phyloP scores from a whole-genome alignment of 2,113 vertebrate species.

The Dolichotis patagonum region DNA sequence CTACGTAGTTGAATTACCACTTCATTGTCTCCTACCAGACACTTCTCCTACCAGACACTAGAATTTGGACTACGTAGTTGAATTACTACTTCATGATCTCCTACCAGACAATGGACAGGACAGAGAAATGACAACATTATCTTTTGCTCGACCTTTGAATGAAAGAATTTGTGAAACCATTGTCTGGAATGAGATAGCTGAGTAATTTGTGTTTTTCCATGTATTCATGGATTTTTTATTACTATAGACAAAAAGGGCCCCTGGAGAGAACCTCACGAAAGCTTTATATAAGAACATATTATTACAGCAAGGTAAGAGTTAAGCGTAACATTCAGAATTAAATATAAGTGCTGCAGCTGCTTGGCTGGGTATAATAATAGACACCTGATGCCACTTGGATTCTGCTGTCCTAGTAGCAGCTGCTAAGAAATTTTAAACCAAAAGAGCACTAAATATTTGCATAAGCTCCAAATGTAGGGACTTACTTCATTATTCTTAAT shows the following conservation, averaged over 20 bases:
- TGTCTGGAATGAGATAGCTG: constrained; percentile 27
- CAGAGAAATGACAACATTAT: neutral
- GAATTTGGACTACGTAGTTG: neutral
- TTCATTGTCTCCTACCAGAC: too few species aligned
- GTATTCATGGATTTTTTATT: neutral
- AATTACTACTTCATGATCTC: neutral
- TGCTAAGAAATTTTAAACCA: constrained; percentile 68
- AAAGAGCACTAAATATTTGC: constrained; percentile 11
- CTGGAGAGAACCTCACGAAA: constrained; percentile 25
- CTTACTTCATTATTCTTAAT: constrained; percentile 65
- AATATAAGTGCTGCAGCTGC: constrained; percentile 55
- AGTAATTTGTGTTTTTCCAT: neutral
- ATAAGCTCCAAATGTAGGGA: constrained; percentile 56
- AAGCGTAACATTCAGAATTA: constrained; percentile 17
- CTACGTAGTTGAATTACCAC: neutral
- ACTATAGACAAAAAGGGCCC: neutral
- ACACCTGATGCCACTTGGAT: constrained; percentile 62
- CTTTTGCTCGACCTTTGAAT: neutral
- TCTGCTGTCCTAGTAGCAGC: constrained; percentile 51
- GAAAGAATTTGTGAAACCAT: constrained; percentile 28
- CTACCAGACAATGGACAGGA: neutral
- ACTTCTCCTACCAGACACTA: too few species aligned
- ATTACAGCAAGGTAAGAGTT: constrained; percentile 49
- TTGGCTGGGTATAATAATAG: constrained; percentile 65
- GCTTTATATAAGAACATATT: neutral